Evolutionary conservation across 1,140 invertebrate genomes (phyloP), one percentile per base, ranked within the genome.

Genomic region (Drosophila arizonae): DNA sequence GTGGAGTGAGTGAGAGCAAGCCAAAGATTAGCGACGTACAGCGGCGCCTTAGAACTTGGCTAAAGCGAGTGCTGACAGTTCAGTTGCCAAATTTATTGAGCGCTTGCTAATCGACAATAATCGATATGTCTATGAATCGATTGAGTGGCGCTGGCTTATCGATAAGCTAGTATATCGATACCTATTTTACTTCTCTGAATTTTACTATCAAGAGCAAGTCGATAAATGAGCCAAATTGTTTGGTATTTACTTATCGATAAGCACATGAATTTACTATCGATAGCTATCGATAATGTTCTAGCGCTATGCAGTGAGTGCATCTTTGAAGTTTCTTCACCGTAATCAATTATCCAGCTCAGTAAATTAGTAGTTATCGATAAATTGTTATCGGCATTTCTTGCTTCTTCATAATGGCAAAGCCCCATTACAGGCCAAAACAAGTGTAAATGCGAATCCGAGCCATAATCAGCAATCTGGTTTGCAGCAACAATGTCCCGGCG

Each of bases 21-120:
- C 21, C 13, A 41, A n/a, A 63, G 50, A 62, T 63, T 68, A 68
- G 66, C 48, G 26, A 24, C 56, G 24, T 36, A 41, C 24, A 39
- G 28, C 30, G 52, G 41, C 41, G 41, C 13, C 30, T 21, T 30
- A 43, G 48, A 54, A 43, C 33, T 57, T 43, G 55, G 21, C 55
- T 24, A n/a, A 9, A 26, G 13, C 39, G 24, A 57, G 39, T 57
- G 55, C 33, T 9, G 33, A 33, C 33, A 33, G 33, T 39, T 39
- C n/a, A 43, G 8, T 43, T 43, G 13, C n/a, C 41, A 4, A 39
- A 11, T 39, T 39, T 11, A 39, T 39, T 3, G 36, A 10, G 2
- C 36, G 36, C 3, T 11, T 4, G 10, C 11, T 36, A 39, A 4
- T 13, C 36, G 36, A 11, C 11, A 39, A 13, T 11, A 11, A 39